Percentiles rank a stretch among this genome's conserved stretches.
Evolutionary conservation across 2,797 vertebrate species (phyloP).

Genomic region (Corythornis leucogaster): DNA sequence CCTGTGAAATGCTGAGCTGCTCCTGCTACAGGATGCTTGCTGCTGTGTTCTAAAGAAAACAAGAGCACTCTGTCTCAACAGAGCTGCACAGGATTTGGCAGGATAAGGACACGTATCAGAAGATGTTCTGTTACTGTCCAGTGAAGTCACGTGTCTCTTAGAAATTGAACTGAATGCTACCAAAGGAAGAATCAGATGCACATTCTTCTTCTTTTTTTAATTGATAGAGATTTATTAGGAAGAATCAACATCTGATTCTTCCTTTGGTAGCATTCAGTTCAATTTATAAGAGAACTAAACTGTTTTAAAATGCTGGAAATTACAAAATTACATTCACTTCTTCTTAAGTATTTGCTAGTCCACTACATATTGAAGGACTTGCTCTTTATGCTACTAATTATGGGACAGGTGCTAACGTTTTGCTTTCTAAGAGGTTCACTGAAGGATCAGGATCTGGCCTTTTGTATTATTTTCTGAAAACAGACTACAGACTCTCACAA

Average conservation of each 20-base stretch:
- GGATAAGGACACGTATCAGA: background rate
- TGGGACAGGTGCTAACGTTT: background rate
- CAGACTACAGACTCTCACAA: background rate
- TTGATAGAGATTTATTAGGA: too few species aligned
- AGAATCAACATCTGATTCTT: background rate
- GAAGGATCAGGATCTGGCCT: background rate
- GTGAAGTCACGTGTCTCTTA: background rate
- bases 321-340: background rate
- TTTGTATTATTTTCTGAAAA: background rate
- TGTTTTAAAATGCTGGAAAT: background rate
- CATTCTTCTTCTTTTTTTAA: too few species aligned
- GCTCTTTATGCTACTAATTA: background rate
- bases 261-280: constrained; percentile 13
- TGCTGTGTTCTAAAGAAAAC: background rate
- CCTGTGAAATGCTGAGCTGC: background rate
- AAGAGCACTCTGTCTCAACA: background rate
- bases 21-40: background rate
- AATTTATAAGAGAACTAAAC: background rate
- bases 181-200: too few species aligned
- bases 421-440: background rate
- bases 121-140: background rate
- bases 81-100: background rate
- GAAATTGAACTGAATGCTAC: too few species aligned
- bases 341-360: background rate
- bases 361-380: background rate